These are phyloP conservation scores for Lottia scabra DNA, from an alignment of 2,888 invertebrate species.

Conservation along the genomic window DNA sequence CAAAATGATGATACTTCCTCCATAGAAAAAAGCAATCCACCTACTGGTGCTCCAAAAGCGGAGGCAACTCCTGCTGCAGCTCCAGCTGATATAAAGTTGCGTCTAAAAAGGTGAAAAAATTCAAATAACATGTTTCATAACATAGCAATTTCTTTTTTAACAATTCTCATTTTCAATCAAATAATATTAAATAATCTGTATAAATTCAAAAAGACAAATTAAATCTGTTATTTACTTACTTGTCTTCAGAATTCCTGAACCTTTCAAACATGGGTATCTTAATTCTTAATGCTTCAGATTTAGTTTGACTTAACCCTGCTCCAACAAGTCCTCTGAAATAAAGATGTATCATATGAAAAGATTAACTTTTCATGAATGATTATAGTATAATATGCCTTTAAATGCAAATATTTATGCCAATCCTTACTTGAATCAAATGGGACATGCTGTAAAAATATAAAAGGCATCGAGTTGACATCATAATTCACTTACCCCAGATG, in stretches of 20 bases:
- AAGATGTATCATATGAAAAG: too few relatives aligned
- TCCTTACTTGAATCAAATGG: background rate
- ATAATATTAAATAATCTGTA: too few relatives aligned
- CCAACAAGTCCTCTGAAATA: slow-evolving; percentile 56
- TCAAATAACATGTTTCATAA: background rate
- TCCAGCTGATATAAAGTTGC: slow-evolving; percentile 68
- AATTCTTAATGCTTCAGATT: slow-evolving; percentile 50
- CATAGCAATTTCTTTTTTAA: too few relatives aligned
- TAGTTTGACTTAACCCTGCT: slow-evolving; percentile 59
- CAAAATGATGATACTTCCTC: slow-evolving; percentile 71
- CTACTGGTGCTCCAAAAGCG: slow-evolving; percentile 71
- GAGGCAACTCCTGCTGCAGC: slow-evolving; percentile 70
- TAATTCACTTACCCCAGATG: slow-evolving; percentile 65
- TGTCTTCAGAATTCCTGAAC: slow-evolving; percentile 61
- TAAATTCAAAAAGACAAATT: background rate
- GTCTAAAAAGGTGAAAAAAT: slow-evolving; percentile 43
- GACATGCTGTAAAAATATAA: background rate
- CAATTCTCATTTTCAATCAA: background rate
- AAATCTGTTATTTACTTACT: slow-evolving; percentile 35
- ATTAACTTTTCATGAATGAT: too few relatives aligned
- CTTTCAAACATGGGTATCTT: slow-evolving; percentile 55
- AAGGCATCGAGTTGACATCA: background rate
- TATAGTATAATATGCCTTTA: too few relatives aligned
- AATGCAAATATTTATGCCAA: too few relatives aligned
- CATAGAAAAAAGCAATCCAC: slow-evolving; percentile 70